Evolutionary conservation across 2,888 invertebrate species (phyloP).

Genomic region (Cataglyphis rosenhaueri): DNA sequence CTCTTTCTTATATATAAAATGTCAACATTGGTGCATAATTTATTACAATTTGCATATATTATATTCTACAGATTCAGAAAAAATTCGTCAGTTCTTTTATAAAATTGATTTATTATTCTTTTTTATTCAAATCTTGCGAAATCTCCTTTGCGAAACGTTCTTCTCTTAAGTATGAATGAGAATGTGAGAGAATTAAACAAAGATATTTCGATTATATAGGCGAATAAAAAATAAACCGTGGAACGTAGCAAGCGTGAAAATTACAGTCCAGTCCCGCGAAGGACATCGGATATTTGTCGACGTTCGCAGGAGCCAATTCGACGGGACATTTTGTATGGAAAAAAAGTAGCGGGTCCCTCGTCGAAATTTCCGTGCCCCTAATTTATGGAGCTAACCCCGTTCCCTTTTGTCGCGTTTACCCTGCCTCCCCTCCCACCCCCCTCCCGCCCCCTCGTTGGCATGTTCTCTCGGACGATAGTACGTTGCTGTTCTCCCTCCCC

Average conservation of each 20-base stretch:
- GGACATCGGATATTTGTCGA: slow-evolving; percentile 57
- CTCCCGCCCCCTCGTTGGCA: slow-evolving; percentile 19
- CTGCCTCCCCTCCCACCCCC: neutral
- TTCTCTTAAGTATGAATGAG: neutral
- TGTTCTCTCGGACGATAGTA: slow-evolving; percentile 60
- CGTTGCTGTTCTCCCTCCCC: neutral
- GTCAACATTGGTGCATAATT: neutral
- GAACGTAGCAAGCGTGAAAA: slow-evolving; percentile 38
- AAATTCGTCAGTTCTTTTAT: neutral
- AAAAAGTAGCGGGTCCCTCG: slow-evolving; percentile 45
- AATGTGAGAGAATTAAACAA: slow-evolving; percentile 27
- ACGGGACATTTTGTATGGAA: slow-evolving; percentile 31
- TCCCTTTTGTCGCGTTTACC: slow-evolving; percentile 58
- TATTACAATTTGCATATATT: neutral
- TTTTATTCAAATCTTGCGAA: slow-evolving; percentile 3
- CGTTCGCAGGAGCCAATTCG: slow-evolving; percentile 36
- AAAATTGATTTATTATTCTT: neutral
- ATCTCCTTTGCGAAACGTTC: neutral
- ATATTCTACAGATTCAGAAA: neutral
- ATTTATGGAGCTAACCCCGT: slow-evolving; percentile 69
- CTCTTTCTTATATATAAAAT: neutral
- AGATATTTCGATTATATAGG: slow-evolving; percentile 10
- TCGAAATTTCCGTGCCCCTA: slow-evolving; percentile 69
- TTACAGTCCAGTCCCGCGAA: slow-evolving; percentile 36
- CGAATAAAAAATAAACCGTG: slow-evolving; percentile 33